A percentile compares a stretch with the other conserved stretches of the same genome.
Conservation (phyloP, 2,888 invertebrate genomes). For the Microdon myrmicae region DNA sequence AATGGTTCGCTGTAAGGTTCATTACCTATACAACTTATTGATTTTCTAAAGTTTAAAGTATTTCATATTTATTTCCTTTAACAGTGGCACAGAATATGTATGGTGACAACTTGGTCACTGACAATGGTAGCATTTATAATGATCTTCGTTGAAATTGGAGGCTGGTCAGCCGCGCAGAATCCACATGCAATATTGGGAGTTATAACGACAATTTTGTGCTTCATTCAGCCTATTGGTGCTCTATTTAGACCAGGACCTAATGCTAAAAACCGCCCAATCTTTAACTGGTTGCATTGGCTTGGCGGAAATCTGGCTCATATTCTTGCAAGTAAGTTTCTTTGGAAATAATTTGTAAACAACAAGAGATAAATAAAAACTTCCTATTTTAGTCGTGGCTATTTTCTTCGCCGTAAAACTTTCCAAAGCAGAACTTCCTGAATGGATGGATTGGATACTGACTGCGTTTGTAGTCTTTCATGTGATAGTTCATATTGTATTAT, state of each 20-base stretch:
- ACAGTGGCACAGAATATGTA: conserved; percentile 87
- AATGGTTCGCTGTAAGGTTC: conserved; percentile 90
- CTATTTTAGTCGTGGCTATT: conserved; percentile 84
- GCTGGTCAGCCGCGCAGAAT: conserved; percentile 79
- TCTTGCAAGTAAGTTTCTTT: conserved; percentile 76
- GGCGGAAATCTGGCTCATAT: conserved; percentile 89
- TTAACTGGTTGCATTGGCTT: conserved; percentile 94
- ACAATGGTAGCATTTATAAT: conserved; percentile 82
- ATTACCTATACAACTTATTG: not conserved
- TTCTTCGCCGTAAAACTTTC: conserved; percentile 89
- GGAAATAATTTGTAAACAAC: not conserved
- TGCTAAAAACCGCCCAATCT: conserved; percentile 79
- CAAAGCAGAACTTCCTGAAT: conserved; percentile 86
- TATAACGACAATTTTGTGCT: conserved; percentile 81
- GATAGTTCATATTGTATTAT: conserved; percentile 84
- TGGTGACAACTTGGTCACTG: conserved; percentile 83
- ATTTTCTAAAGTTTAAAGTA: not conserved
- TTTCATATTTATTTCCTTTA: conserved; percentile 53
- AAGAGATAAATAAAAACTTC: conserved; percentile 12
- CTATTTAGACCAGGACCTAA: conserved; percentile 87
- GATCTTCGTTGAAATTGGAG: conserved; percentile 83
- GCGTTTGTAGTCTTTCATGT: conserved; percentile 92
- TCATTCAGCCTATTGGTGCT: conserved; percentile 88
- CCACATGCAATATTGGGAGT: conserved; percentile 87
- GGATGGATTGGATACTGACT: conserved; percentile 89